A percentile compares a stretch with the other conserved stretches of the same genome.
These are phyloP conservation scores for Zaprionus lachaisei DNA, from an alignment of 1,140 invertebrate species.

Conservation along the genomic window DNA sequence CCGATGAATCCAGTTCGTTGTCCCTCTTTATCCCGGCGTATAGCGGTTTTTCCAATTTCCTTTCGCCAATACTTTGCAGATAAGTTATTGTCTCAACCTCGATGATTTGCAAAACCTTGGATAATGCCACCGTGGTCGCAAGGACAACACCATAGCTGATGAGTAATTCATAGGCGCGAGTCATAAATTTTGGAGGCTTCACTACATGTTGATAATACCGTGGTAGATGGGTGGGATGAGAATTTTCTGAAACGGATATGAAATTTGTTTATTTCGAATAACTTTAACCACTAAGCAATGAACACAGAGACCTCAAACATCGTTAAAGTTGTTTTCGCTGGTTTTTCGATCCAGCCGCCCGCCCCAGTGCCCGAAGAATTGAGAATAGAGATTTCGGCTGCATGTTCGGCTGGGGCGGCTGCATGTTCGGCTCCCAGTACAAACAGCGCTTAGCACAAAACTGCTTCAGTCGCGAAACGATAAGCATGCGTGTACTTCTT, in stretches of 20 bases:
- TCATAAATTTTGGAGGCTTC: neutral
- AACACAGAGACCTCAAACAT: too few species aligned
- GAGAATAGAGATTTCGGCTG: too few species aligned
- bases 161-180: slow-evolving; percentile 26
- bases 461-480: too few species aligned
- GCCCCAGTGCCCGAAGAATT: too few species aligned
- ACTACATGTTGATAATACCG: neutral
- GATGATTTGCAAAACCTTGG: slow-evolving; percentile 37
- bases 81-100: slow-evolving; percentile 20
- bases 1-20: neutral
- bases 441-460: too few species aligned
- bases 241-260: neutral
- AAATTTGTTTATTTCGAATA: neutral
- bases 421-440: too few species aligned
- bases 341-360: too few species aligned
- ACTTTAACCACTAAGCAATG: too few species aligned
- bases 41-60: neutral
- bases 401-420: too few species aligned
- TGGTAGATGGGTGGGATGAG: neutral
- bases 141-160: slow-evolving; percentile 49
- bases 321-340: too few species aligned
- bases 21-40: neutral
- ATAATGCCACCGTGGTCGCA: slow-evolving; percentile 22
- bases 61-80: neutral
- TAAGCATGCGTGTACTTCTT: too few species aligned